Conservation (phyloP, 2,888 invertebrate species). For the Miltochrista miniata region DNA sequence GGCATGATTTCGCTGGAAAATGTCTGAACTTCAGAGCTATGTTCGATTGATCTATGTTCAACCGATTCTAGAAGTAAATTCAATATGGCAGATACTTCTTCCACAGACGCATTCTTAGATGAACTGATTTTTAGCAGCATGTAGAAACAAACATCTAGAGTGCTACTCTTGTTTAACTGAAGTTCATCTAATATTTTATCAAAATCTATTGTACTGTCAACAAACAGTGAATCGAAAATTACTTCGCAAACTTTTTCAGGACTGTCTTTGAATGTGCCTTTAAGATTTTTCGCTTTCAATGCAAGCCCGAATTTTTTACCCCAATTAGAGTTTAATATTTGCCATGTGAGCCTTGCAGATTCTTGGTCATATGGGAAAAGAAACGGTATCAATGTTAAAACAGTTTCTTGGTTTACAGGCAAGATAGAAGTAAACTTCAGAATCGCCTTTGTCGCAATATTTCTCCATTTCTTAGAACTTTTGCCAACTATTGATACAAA, state of each 20-base stretch:
- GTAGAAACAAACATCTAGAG: slow-evolving; percentile 62
- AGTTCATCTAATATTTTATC: slow-evolving; percentile 56
- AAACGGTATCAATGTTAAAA: slow-evolving; percentile 85
- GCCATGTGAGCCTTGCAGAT: slow-evolving; percentile 53
- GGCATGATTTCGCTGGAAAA: slow-evolving; percentile 59
- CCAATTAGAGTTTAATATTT: slow-evolving; percentile 66
- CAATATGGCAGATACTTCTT: slow-evolving; percentile 65
- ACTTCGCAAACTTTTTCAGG: slow-evolving; percentile 50
- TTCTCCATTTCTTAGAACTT: slow-evolving; percentile 62
- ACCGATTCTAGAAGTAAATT: slow-evolving; percentile 72
- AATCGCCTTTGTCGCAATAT: slow-evolving; percentile 66
- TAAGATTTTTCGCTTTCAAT: slow-evolving; percentile 40
- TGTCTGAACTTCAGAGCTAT: slow-evolving; percentile 47
- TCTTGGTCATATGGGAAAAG: slow-evolving; percentile 80
- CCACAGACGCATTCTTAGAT: slow-evolving; percentile 58
- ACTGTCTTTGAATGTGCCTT: slow-evolving; percentile 44
- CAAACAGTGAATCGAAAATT: slow-evolving; percentile 62
- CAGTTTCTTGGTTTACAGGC: slow-evolving; percentile 81
- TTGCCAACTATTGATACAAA: slow-evolving; percentile 81
- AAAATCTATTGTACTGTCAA: slow-evolving; percentile 49
- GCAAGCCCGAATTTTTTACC: slow-evolving; percentile 59
- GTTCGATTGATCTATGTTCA: slow-evolving; percentile 59
- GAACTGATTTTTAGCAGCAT: slow-evolving; percentile 73
- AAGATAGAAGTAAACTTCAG: slow-evolving; percentile 73
- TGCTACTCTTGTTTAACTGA: slow-evolving; percentile 54